These are phyloP conservation scores for Lypha dubia DNA, from an alignment of 2,888 invertebrate genomes.

Conservation along the genomic window DNA sequence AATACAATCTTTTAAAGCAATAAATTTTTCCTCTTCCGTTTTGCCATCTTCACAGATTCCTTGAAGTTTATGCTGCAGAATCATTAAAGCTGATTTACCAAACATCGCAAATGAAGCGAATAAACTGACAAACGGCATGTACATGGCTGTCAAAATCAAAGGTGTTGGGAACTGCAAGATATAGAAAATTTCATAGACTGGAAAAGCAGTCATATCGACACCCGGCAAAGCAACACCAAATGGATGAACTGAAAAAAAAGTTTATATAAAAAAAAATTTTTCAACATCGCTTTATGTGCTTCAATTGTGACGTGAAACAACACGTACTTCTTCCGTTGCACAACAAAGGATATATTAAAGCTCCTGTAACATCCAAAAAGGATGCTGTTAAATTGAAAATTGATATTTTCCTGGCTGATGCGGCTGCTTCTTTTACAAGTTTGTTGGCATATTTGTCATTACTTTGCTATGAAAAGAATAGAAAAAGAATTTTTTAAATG, in stretches of 20 bases:
- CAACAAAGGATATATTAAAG: slow-evolving; percentile 77
- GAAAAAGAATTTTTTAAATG: slow-evolving; percentile 11
- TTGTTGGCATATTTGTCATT: slow-evolving; percentile 71
- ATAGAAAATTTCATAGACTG: slow-evolving; percentile 80
- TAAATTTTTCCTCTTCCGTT: slow-evolving; percentile 73
- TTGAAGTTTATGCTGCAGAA: slow-evolving; percentile 76
- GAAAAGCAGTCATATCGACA: slow-evolving; percentile 77
- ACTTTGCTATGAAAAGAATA: slow-evolving; percentile 66
- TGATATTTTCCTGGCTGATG: slow-evolving; percentile 77
- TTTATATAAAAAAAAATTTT: background rate
- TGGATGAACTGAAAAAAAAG: slow-evolving; percentile 76
- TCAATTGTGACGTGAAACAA: background rate
- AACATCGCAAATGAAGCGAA: slow-evolving; percentile 81
- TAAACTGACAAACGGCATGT: slow-evolving; percentile 80
- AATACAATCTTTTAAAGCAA: slow-evolving; percentile 76
- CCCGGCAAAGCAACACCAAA: slow-evolving; percentile 79
- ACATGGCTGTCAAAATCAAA: slow-evolving; percentile 77
- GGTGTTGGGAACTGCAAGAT: slow-evolving; percentile 77
- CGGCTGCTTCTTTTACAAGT: slow-evolving; percentile 74
- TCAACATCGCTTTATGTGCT: background rate
- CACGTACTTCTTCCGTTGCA: slow-evolving; percentile 74
- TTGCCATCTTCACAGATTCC: slow-evolving; percentile 68
- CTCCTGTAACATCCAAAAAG: slow-evolving; percentile 76
- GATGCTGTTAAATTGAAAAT: slow-evolving; percentile 78
- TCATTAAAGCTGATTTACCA: slow-evolving; percentile 77